phyloP scores from a whole-genome alignment of 1,140 invertebrate genomes.

The Aphelenchoides fujianensis region DNA sequence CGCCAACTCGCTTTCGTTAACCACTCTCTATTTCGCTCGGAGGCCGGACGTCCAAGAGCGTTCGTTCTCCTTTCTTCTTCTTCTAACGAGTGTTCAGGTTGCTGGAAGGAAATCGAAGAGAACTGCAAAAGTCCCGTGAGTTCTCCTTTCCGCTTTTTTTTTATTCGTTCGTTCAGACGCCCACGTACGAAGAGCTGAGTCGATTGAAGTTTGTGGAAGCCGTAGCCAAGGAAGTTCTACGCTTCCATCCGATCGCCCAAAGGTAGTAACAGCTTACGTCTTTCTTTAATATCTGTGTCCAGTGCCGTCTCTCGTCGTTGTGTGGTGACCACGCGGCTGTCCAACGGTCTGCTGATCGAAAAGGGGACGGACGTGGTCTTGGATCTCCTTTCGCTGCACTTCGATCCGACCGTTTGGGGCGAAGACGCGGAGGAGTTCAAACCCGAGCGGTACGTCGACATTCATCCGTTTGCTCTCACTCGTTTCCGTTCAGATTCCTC shows the following conservation, averaged over 20 bases:
- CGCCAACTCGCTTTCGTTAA: conserved; percentile 14
- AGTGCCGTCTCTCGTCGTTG: conserved; percentile 14
- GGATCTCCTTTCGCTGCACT: conserved; percentile 19
- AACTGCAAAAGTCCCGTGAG: background rate
- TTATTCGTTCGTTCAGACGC: background rate
- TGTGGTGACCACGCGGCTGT: conserved; percentile 10
- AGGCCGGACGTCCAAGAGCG: conserved; percentile 20
- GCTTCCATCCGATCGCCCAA: conserved; percentile 18
- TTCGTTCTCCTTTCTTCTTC: no score
- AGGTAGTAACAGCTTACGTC: background rate
- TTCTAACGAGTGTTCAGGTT: no score
- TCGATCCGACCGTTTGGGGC: conserved; percentile 18
- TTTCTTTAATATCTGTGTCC: background rate
- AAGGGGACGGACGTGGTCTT: conserved; percentile 17
- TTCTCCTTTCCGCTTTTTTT: background rate
- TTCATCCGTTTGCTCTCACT: background rate
- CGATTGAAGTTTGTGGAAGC: conserved; percentile 1
- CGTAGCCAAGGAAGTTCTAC: conserved; percentile 14
- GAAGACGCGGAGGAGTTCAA: conserved; percentile 24
- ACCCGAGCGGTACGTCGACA: conserved; percentile 1
- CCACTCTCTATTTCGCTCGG: conserved; percentile 9
- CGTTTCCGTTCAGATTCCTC: background rate
- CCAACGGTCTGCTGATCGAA: conserved; percentile 15
- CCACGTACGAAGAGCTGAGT: conserved; percentile 5
- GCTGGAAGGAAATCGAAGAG: conserved; percentile 19